Evolutionary conservation across 1,140 invertebrate genomes (phyloP).

Genomic region (Caenorhabditis tropicalis): DNA sequence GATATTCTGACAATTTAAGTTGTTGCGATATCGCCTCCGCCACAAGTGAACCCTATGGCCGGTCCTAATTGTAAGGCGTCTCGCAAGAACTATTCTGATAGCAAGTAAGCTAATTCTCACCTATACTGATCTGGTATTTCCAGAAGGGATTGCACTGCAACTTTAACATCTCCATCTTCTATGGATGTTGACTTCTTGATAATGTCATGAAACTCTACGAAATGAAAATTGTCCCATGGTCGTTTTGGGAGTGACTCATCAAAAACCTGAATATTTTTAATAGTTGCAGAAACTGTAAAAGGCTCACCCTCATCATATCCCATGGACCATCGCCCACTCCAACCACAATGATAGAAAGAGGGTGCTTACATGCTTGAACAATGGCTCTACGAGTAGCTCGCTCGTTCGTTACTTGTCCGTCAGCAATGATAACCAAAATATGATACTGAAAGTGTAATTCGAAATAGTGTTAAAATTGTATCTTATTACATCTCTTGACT

Average conservation of each 20-base stretch:
- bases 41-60: not conserved
- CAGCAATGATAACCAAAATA: conserved; percentile 75
- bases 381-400: conserved; percentile 74
- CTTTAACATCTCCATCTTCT: conserved; percentile 65
- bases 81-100: too few relatives aligned
- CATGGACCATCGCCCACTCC: conserved; percentile 77
- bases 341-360: conserved; percentile 76
- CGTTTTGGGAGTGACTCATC: conserved; percentile 75
- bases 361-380: conserved; percentile 75
- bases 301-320: conserved; percentile 74
- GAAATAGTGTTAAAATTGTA: not conserved
- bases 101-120: not conserved
- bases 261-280: conserved; percentile 71
- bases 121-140: conserved; percentile 69
- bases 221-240: conserved; percentile 76
- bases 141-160: conserved; percentile 69
- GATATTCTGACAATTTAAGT: not conserved
- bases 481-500: conserved; percentile 63
- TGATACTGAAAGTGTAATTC: conserved; percentile 73
- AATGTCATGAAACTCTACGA: conserved; percentile 75
- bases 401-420: conserved; percentile 75
- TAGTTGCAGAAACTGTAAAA: conserved; percentile 36
- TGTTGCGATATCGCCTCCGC: not conserved
- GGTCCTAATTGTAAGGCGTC: too few relatives aligned
- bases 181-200: conserved; percentile 53